phyloP scores from a whole-genome alignment of 2,113 vertebrate genomes.

The Enhydra lutris region DNA sequence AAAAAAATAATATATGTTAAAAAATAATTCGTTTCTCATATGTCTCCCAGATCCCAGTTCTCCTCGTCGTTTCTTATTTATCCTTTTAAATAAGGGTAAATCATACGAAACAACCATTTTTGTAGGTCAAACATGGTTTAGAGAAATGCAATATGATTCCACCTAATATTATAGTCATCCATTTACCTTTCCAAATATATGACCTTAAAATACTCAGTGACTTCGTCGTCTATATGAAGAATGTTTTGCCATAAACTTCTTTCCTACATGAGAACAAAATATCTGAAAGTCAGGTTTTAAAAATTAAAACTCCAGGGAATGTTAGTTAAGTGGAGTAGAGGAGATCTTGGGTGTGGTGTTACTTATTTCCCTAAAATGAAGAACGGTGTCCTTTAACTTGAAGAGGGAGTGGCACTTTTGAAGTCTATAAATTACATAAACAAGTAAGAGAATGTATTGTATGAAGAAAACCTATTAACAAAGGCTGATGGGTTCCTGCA shows the following conservation, averaged over 20 bases:
- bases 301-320: slow-evolving; percentile 11
- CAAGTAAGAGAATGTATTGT: not conserved
- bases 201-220: not conserved
- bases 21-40: not conserved
- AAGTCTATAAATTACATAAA: slow-evolving; percentile 49
- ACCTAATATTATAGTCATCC: not conserved
- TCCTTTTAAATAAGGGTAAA: not conserved
- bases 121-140: not conserved
- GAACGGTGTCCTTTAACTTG: slow-evolving; percentile 25
- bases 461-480: not conserved
- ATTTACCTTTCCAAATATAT: not conserved
- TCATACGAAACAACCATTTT: not conserved
- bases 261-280: not conserved
- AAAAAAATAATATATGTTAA: not conserved
- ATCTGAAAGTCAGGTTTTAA: not conserved
- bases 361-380: slow-evolving; percentile 38
- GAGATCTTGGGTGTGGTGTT: not conserved
- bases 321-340: not conserved
- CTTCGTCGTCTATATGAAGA: not conserved
- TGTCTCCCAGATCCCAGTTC: not conserved
- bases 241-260: not conserved
- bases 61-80: not conserved
- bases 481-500: not conserved
- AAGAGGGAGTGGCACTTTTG: slow-evolving; percentile 35
- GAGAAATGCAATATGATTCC: not conserved